Conservation (phyloP, 1,140 invertebrate genomes). For the Spodoptera frugiperda region DNA sequence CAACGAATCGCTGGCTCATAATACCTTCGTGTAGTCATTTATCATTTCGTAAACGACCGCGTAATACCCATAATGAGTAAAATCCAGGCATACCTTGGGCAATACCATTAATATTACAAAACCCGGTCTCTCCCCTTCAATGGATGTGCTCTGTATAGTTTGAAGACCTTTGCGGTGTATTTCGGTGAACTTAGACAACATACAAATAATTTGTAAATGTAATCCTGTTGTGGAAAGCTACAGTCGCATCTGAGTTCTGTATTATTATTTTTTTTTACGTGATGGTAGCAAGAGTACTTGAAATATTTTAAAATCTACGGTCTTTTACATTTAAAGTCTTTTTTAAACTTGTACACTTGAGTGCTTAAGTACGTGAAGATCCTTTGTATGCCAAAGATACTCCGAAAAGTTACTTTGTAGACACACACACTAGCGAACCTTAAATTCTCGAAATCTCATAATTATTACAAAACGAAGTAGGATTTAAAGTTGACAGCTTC, state of each 20-base stretch:
- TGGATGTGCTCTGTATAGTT: slow-evolving; percentile 34
- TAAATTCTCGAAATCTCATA: too few species aligned
- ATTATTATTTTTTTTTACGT: too few species aligned
- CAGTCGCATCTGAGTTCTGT: too few species aligned
- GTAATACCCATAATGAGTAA: slow-evolving; percentile 85
- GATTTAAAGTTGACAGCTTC: too few species aligned
- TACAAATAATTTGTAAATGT: slow-evolving; percentile 19
- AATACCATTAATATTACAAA: slow-evolving; percentile 83
- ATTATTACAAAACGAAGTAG: too few species aligned
- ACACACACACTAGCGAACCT: too few species aligned
- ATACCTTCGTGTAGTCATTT: slow-evolving; percentile 71
- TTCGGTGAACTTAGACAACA: neutral
- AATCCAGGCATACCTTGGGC: slow-evolving; percentile 83
- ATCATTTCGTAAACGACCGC: slow-evolving; percentile 80
- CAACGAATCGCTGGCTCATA: slow-evolving; percentile 65
- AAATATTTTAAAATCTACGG: too few species aligned
- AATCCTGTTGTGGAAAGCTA: too few species aligned
- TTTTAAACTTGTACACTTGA: too few species aligned
- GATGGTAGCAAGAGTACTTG: too few species aligned
- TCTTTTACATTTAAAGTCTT: too few species aligned
- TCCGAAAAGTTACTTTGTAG: neutral
- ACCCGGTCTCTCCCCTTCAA: slow-evolving; percentile 66
- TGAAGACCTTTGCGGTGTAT: slow-evolving; percentile 44
- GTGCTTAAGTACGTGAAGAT: neutral
- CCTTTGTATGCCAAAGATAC: neutral